Conservation (phyloP, 2,888 invertebrate genomes). For the Acanthosepion pharaonis region DNA sequence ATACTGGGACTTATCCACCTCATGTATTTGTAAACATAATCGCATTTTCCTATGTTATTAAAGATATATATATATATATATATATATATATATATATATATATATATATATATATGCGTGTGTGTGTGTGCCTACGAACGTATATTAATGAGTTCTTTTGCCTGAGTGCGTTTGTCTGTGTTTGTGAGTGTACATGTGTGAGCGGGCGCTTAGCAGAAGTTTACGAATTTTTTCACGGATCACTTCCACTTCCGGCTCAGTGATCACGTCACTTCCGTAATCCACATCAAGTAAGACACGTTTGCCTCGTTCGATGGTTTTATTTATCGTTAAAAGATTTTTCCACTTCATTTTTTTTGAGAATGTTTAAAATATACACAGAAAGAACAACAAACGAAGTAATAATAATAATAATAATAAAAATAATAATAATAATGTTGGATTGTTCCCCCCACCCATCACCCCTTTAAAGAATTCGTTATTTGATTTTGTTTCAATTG, state of each 20-base stretch:
- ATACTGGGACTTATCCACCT: too few relatives aligned
- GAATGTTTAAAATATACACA: neutral
- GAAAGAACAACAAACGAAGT: neutral
- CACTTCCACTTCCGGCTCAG: neutral
- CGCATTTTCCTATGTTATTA: too few relatives aligned
- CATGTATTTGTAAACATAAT: too few relatives aligned
- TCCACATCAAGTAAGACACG: neutral
- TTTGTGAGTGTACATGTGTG: neutral
- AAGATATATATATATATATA: too few relatives aligned
- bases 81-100: too few relatives aligned
- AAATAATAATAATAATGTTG: neutral
- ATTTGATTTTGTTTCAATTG: neutral
- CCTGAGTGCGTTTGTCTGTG: neutral
- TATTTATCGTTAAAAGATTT: slow-evolving; percentile 33
- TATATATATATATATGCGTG: too few relatives aligned
- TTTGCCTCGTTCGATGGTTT: neutral
- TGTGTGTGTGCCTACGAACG: too few relatives aligned
- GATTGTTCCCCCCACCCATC: neutral
- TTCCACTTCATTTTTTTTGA: neutral
- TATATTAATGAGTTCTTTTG: too few relatives aligned
- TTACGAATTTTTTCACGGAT: neutral
- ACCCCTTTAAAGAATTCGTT: neutral
- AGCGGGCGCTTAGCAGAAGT: neutral
- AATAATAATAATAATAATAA: slow-evolving; percentile 8
- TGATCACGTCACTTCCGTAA: slow-evolving; percentile 2